phyloP scores from a whole-genome alignment of 2,888 invertebrate species.

The Toxonevra muliebris region DNA sequence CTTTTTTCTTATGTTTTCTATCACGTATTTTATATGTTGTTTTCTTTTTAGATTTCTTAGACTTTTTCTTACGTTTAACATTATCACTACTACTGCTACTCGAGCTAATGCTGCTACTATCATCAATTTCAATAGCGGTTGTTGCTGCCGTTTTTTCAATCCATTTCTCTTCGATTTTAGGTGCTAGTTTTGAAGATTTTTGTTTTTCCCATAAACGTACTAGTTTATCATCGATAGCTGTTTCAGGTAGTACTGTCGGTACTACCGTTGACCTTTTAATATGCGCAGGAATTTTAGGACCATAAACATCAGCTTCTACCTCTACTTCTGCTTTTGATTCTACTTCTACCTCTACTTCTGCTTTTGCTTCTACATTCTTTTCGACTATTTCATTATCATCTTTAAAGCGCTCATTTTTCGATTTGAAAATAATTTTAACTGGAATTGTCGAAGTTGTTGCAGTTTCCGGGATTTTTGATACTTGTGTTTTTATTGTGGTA shows the following conservation, averaged over 20 bases:
- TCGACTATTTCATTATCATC: slow-evolving; percentile 41
- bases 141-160: slow-evolving; percentile 43
- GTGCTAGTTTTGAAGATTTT: slow-evolving; percentile 24
- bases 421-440: slow-evolving; percentile 49
- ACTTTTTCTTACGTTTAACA: slow-evolving; percentile 39
- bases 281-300: slow-evolving; percentile 50
- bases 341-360: slow-evolving; percentile 39
- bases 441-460: background rate
- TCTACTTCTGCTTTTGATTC: background rate
- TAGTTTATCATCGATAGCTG: slow-evolving; percentile 45
- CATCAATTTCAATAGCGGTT: slow-evolving; percentile 27
- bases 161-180: slow-evolving; percentile 50
- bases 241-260: slow-evolving; percentile 26
- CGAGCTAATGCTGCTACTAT: slow-evolving; percentile 29
- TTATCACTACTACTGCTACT: slow-evolving; percentile 23
- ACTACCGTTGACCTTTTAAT: slow-evolving; percentile 4
- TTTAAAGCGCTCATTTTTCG: slow-evolving; percentile 43
- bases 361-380: background rate
- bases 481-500: slow-evolving; percentile 14
- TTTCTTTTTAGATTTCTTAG: slow-evolving; percentile 43
- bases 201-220: slow-evolving; percentile 40
- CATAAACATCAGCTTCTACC: slow-evolving; percentile 46
- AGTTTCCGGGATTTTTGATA: slow-evolving; percentile 8
- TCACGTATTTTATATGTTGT: background rate
- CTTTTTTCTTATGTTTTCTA: slow-evolving; percentile 9